Conservation (phyloP, 2,797 vertebrate genomes). For the Sebastes oblongus region DNA sequence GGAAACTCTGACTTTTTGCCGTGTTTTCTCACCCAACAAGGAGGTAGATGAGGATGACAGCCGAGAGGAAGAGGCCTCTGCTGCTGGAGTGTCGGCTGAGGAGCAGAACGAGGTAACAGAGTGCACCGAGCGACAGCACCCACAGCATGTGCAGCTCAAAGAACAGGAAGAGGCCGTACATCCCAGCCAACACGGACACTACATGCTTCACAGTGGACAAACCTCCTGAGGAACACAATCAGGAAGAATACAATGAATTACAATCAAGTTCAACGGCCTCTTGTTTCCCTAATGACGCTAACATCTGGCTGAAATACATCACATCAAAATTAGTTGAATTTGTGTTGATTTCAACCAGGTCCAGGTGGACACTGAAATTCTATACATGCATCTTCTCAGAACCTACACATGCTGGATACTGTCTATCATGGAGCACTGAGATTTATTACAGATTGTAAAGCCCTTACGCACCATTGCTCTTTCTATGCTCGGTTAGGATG, state of each 20-base stretch:
- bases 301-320: neutral
- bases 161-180: conserved; percentile 89
- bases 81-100: conserved; percentile 84
- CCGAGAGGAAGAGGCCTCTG: conserved; percentile 87
- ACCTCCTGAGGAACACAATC: conserved; percentile 48
- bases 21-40: conserved; percentile 84
- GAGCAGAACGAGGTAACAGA: conserved; percentile 89
- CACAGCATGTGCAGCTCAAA: conserved; percentile 90
- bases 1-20: neutral
- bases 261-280: neutral
- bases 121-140: conserved; percentile 87
- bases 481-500: too few relatives aligned
- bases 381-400: too few relatives aligned
- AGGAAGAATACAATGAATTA: neutral
- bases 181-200: conserved; percentile 81
- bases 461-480: too few relatives aligned
- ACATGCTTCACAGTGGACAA: conserved; percentile 81
- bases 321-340: neutral
- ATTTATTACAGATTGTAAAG: too few relatives aligned
- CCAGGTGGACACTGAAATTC: too few relatives aligned
- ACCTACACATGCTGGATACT: too few relatives aligned
- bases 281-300: too few relatives aligned
- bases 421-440: too few relatives aligned
- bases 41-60: conserved; percentile 90
- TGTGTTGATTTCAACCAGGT: neutral